Evolutionary conservation across 2,797 vertebrate genomes (phyloP), one percentile per base, ranked within the genome.

Genomic region (Manis crassicaudata): DNA sequence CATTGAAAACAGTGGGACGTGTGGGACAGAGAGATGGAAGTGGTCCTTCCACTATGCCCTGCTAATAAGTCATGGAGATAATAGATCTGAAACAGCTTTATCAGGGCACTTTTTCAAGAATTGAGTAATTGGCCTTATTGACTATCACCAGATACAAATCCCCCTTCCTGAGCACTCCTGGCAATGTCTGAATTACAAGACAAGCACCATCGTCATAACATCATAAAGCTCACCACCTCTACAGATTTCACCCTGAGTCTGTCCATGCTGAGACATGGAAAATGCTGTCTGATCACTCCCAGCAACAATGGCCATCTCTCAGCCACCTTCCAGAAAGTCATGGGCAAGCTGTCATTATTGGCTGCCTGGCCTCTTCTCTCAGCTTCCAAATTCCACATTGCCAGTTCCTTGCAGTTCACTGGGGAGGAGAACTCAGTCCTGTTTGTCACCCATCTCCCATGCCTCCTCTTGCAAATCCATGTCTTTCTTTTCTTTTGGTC

Each of bases 171-270:
- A 85, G 25, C 20, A 63, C 79, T 75, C 75, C 35, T 62, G 14
- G 58, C 85, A 92, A 90, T 75, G 67, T 81, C 72, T 90, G n/a
- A 68, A 95, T 88, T 43, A 63, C 75, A 86, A 92, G 75, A 58
- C 16, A 63, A 84, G 60, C 17, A 32, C 83, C 4, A 72, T 56
- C 29, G 27, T 87, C 65, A 52, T 88, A 86, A 82, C 90, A 76
- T 46, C 86, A 13, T 25, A 25, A 92, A 81, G 32, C 32, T 87
- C 32, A 46, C 11, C 7, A 5, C 16, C 32, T 35, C 63, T 6
- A n/a, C 43, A n/a, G 23, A 27, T n/a, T 54, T 67, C 20, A 58
- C 27, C 56, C 52, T n/a, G 68, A n/a, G 4, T 50, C 25, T 43
- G 35, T 4, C 23, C n/a, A 29, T 0, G 27, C 63, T 62, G 46